These are phyloP conservation scores for Brachyptera putata DNA, from an alignment of 2,888 invertebrate genomes.

Conservation along the genomic window DNA sequence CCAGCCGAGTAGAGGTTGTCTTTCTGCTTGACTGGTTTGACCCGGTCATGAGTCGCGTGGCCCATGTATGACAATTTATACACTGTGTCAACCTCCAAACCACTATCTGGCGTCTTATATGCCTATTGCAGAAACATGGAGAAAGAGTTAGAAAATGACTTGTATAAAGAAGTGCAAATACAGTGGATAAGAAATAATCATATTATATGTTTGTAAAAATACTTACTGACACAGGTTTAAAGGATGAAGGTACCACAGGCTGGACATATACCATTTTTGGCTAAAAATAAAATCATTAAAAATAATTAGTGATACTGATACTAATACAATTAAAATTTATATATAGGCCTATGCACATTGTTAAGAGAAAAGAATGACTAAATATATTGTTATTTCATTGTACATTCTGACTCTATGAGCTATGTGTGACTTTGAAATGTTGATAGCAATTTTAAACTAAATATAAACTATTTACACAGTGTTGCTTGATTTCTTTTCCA, in stretches of 20 bases:
- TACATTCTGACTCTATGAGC: too few species aligned
- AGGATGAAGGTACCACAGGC: neutral
- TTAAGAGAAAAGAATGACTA: too few species aligned
- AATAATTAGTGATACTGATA: too few species aligned
- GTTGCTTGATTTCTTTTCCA: neutral
- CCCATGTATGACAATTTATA: conserved; percentile 1
- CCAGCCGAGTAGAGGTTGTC: conserved; percentile 7
- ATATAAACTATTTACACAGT: neutral
- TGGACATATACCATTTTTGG: conserved; percentile 11
- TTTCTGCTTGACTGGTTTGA: neutral
- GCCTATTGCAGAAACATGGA: too few species aligned
- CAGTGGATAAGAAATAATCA: too few species aligned
- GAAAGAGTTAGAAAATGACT: too few species aligned
- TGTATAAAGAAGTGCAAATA: too few species aligned
- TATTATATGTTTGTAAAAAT: too few species aligned
- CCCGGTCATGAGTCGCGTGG: neutral
- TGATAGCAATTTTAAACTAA: too few species aligned
- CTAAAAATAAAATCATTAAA: neutral
- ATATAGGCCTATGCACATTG: neutral
- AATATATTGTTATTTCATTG: too few species aligned
- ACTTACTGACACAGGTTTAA: neutral
- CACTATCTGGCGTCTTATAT: neutral
- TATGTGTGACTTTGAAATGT: too few species aligned
- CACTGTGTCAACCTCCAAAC: conserved; percentile 1
- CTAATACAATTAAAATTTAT: neutral